Evolutionary conservation across 2,797 vertebrate genomes (phyloP).

Genomic region (Lepidocolaptes lacrymiger): DNA sequence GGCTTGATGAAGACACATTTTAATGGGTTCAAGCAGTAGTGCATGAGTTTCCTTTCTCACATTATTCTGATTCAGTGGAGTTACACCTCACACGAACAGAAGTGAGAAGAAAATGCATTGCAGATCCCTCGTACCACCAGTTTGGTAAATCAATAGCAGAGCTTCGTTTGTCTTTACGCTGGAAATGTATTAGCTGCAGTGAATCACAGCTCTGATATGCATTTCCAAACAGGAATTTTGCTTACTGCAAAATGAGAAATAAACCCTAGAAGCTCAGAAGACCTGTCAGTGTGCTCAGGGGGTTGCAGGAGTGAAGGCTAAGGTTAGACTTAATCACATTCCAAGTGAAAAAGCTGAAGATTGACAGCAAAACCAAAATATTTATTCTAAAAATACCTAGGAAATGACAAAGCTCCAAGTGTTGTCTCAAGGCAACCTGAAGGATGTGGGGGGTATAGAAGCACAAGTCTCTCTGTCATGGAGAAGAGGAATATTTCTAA

Average conservation of each 20-base stretch:
- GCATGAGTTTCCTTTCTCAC: conserved; percentile 59
- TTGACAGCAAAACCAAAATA: conserved; percentile 56
- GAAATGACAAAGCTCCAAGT: conserved; percentile 61
- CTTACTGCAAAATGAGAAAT: conserved; percentile 25
- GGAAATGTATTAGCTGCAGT: conserved; percentile 20
- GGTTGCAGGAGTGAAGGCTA: conserved; percentile 28
- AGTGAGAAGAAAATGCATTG: conserved; percentile 61
- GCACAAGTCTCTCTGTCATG: neutral
- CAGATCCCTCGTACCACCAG: neutral
- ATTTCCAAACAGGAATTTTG: conserved; percentile 29
- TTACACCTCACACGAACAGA: conserved; percentile 54
- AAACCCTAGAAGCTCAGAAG: conserved; percentile 59
- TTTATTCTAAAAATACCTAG: conserved; percentile 62
- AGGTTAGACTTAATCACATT: conserved; percentile 59
- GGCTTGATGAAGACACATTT: conserved; percentile 63
- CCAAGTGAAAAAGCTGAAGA: conserved; percentile 60
- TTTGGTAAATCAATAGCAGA: conserved; percentile 28
- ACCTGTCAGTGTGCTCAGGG: conserved; percentile 1
- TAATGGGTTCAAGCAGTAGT: conserved; percentile 63
- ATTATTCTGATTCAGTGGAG: conserved; percentile 62
- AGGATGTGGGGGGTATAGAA: conserved; percentile 19
- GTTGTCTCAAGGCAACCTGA: conserved; percentile 60
- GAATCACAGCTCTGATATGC: neutral
- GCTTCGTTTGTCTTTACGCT: neutral
- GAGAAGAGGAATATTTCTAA: conserved; percentile 3